These are phyloP conservation scores for Hipposideros larvatus DNA, from an alignment of 2,797 vertebrate genomes.

Conservation along the genomic window DNA sequence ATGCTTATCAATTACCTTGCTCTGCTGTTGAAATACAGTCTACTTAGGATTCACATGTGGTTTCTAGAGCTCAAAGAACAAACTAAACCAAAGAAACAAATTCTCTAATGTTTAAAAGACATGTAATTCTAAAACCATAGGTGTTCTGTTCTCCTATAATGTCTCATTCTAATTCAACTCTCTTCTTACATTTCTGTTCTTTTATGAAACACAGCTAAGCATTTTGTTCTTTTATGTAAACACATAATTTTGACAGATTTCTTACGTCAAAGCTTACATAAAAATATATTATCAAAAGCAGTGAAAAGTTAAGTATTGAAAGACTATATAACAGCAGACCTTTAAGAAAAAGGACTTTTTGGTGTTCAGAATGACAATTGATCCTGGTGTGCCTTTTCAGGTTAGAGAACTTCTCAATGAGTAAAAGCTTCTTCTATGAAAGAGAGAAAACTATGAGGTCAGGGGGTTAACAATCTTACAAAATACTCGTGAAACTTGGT, in stretches of 20 bases:
- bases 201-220: slow-evolving; percentile 55
- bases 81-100: neutral
- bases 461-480: neutral
- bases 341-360: slow-evolving; percentile 86
- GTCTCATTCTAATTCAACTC: neutral
- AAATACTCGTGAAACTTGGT: slow-evolving; percentile 22
- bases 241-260: slow-evolving; percentile 26
- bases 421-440: slow-evolving; percentile 89
- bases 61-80: slow-evolving; percentile 57
- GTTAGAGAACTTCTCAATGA: slow-evolving; percentile 91
- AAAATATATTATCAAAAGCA: slow-evolving; percentile 1
- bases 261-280: slow-evolving; percentile 3
- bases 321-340: neutral
- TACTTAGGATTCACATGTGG: neutral
- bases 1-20: neutral
- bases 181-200: slow-evolving; percentile 7
- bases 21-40: neutral
- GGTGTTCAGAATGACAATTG: slow-evolving; percentile 60
- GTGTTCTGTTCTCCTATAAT: slow-evolving; percentile 49
- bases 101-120: slow-evolving; percentile 34
- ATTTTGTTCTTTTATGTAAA: slow-evolving; percentile 22
- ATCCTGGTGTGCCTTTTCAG: slow-evolving; percentile 82
- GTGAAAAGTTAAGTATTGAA: neutral
- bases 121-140: neutral
- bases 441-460: slow-evolving; percentile 74